Evolutionary conservation across 2,113 vertebrate genomes (phyloP).

Genomic region (Atrichornis clamosus): DNA sequence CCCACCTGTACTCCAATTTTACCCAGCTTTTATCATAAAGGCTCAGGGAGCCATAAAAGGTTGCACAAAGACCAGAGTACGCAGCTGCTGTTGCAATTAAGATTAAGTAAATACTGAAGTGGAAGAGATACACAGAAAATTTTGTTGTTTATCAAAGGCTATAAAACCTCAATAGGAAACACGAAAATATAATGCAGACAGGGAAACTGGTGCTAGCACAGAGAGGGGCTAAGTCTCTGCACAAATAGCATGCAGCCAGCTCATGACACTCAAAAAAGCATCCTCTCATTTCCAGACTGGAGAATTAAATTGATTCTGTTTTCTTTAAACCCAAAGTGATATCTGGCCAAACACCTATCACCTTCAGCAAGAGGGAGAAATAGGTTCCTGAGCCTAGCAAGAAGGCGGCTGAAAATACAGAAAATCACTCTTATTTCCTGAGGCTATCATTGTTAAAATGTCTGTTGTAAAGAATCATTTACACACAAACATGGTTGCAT

Average conservation of each 20-base stretch:
- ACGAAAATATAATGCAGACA: neutral
- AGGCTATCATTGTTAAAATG: neutral
- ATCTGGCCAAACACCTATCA: neutral
- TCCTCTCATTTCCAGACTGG: rapidly evolving
- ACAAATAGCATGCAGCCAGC: neutral
- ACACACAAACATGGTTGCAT: neutral
- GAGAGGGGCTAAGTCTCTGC: neutral
- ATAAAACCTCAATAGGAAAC: neutral
- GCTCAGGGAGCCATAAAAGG: neutral
- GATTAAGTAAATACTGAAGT: neutral
- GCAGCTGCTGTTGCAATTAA: neutral
- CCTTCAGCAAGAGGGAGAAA: neutral
- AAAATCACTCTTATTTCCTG: neutral
- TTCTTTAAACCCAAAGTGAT: neutral
- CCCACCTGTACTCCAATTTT: neutral
- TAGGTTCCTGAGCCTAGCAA: neutral
- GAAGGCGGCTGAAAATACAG: neutral
- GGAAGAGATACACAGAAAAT: neutral
- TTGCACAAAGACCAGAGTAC: neutral
- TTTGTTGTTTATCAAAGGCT: neutral
- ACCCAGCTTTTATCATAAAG: neutral
- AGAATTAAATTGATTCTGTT: neutral
- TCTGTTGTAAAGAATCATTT: neutral
- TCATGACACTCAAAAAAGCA: neutral
- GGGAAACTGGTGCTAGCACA: neutral